Percentiles rank a stretch among this genome's conserved stretches.
Evolutionary conservation across 2,797 vertebrate genomes (phyloP).

Genomic region (Bryconaethiops microstoma): DNA sequence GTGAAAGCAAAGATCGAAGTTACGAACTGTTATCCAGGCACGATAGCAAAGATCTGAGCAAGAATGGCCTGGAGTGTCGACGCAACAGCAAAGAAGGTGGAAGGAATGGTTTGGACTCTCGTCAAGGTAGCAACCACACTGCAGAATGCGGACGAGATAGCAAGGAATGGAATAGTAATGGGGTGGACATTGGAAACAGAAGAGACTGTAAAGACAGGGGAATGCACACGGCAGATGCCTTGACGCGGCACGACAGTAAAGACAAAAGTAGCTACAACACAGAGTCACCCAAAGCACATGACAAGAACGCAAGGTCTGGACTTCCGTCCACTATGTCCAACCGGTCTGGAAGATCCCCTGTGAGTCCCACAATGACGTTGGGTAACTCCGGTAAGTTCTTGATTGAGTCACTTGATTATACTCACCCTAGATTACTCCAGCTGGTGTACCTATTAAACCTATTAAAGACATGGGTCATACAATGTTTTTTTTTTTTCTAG

Average conservation of each 20-base stretch:
- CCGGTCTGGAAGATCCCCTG: slow-evolving; percentile 86
- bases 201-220: slow-evolving; percentile 83
- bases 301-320: slow-evolving; percentile 88
- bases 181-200: slow-evolving; percentile 68
- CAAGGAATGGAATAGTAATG: slow-evolving; percentile 73
- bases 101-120: slow-evolving; percentile 74
- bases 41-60: slow-evolving; percentile 71
- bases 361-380: slow-evolving; percentile 86
- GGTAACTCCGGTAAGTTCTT: slow-evolving; percentile 83
- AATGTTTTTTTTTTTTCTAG: not conserved
- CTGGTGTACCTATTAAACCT: not conserved
- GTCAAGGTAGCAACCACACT: slow-evolving; percentile 63
- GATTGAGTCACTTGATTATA: not conserved
- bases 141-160: slow-evolving; percentile 66
- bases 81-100: slow-evolving; percentile 75
- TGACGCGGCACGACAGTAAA: slow-evolving; percentile 87
- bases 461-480: not conserved
- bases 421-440: not conserved
- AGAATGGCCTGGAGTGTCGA: slow-evolving; percentile 66
- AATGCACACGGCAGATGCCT: slow-evolving; percentile 84
- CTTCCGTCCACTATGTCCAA: slow-evolving; percentile 82
- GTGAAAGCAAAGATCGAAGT: slow-evolving; percentile 71
- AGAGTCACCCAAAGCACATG: slow-evolving; percentile 91
- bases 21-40: slow-evolving; percentile 66
- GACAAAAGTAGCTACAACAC: slow-evolving; percentile 79